Evolutionary conservation across 30 jellyfish, hydroid and myxozoan genomes (phyloP), one percentile per base, ranked within the genome.

Genomic region (Chironex yamaguchii): DNA sequence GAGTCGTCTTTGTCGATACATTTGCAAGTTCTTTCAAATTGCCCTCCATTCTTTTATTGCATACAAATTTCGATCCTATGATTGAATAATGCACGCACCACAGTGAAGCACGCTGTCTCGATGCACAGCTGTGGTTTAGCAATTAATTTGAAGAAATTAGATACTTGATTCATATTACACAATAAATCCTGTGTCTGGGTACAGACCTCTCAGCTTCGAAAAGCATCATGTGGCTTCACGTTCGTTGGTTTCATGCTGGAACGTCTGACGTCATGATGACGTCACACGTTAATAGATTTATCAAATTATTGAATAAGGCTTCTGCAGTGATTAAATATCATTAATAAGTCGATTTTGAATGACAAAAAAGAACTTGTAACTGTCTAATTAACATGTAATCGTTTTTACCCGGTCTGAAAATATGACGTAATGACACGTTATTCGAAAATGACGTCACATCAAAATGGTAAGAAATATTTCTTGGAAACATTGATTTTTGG

Each of bases 401-500:
- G 21, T 54, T 54, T 28, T 54, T 54, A 4, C 25, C 71, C 31
- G 25, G 25, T 54, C 31, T 32, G 71, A n/a, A 32, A 54, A 54
- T 54, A 54, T 54, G 71, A 54, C 71, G 71, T 54, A 28, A 54
- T 54, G 71, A 11, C 25, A 32, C 21, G 71, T 54, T 3, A 3
- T n/a, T 32, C 21, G 25, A 54, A 42, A n/a, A 54, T 54, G 71
- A 54, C 23, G 71, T 54, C 71, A 54, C 71, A 54, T 54, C n/a
- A 54, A 54, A 54, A 54, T 54, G 71, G 71, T 54, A 54, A 28
- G 71, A 54, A 54, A 54, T 54, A 54, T 3, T 32, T 4, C 71
- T 54, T 54, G 71, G 71, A 54, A 54, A 54, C 71, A 54, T 54
- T 54, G 71, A 54, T 54, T 54, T 54, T 54, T 54, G 71, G 71